phyloP scores from a whole-genome alignment of 1,140 invertebrate species.

The Trichonephila inaurata region DNA sequence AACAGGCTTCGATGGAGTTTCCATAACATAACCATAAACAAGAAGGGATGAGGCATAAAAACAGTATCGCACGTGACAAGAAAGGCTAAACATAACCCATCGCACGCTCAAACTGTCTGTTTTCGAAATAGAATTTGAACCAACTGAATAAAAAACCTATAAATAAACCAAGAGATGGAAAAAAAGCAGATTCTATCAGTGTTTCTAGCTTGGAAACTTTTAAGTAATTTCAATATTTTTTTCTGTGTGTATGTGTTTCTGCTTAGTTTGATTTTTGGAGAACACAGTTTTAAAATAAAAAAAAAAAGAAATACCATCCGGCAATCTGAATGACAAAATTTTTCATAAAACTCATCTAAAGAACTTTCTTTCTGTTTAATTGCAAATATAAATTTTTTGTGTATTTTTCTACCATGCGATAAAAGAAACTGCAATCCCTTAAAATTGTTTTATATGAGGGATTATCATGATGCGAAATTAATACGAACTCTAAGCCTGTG shows the following conservation, averaged over 20 bases:
- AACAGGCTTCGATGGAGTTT: not conserved
- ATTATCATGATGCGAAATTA: no score
- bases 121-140: constrained; percentile 19
- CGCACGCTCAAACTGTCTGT: not conserved
- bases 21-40: constrained; percentile 41
- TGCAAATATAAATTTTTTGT: no score
- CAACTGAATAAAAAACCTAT: constrained; percentile 20
- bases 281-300: not conserved
- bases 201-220: not conserved
- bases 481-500: no score
- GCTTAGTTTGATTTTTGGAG: not conserved
- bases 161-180: constrained; percentile 22
- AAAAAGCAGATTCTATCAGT: not conserved
- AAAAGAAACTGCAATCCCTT: no score
- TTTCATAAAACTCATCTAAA: not conserved
- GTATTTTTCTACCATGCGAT: no score
- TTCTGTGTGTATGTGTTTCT: not conserved
- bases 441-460: no score
- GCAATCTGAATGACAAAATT: not conserved
- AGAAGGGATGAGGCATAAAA: constrained; percentile 19
- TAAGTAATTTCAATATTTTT: constrained; percentile 14
- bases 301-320: not conserved
- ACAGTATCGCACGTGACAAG: not conserved
- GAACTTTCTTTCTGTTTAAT: not conserved
- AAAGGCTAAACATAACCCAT: not conserved